phyloP scores from a whole-genome alignment of 2,113 vertebrate genomes.

The Vulpes vulpes region DNA sequence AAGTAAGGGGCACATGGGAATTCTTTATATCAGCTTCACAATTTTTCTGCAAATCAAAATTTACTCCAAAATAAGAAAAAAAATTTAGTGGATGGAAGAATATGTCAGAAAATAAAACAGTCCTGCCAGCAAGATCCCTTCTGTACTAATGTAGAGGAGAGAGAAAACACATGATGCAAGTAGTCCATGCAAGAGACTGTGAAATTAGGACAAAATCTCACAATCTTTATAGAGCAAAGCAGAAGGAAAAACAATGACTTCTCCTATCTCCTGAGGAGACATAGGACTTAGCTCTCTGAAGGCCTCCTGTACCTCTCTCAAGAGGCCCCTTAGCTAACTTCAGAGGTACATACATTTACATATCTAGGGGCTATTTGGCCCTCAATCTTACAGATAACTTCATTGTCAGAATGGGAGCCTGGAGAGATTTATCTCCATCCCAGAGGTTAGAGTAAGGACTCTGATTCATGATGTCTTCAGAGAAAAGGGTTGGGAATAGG shows the following conservation, averaged over 20 bases:
- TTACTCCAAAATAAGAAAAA: neutral
- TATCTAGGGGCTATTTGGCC: neutral
- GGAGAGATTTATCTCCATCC: neutral
- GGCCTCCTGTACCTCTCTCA: neutral
- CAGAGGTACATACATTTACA: neutral
- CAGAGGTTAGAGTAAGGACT: neutral
- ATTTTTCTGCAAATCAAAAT: conserved; percentile 11
- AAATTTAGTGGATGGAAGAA: neutral
- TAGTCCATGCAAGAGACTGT: neutral
- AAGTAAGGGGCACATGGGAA: neutral
- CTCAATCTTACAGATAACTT: neutral
- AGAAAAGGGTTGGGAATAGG: neutral
- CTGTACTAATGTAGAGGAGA: neutral
- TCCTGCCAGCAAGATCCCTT: neutral
- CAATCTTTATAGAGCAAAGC: neutral
- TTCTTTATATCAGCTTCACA: neutral
- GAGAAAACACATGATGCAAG: neutral
- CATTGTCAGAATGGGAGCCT: neutral
- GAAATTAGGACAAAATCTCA: neutral
- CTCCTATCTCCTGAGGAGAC: neutral
- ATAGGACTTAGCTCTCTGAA: neutral
- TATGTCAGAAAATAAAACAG: neutral
- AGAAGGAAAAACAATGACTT: conserved; percentile 6
- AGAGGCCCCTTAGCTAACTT: neutral
- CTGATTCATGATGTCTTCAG: neutral